Conservation (phyloP, 1,140 invertebrate species). For the Sitobion miscanthi region DNA sequence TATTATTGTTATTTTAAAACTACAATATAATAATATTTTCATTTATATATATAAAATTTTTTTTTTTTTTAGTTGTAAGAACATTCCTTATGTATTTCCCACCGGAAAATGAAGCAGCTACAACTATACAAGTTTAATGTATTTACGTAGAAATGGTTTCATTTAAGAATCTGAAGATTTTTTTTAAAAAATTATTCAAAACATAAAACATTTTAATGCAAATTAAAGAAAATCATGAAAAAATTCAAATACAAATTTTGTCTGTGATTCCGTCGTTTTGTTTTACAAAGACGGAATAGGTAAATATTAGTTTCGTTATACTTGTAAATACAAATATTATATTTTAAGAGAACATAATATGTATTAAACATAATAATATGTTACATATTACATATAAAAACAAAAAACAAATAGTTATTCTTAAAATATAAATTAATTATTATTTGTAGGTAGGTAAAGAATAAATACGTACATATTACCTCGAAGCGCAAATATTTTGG, state of each 20-base stretch:
- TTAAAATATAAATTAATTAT: background rate
- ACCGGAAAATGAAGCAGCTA: background rate
- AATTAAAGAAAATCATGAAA: background rate
- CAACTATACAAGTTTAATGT: background rate
- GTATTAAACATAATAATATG: no score
- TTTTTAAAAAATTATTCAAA: no score
- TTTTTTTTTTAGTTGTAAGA: background rate
- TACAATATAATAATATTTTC: background rate
- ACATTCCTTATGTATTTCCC: background rate
- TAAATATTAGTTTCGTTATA: background rate
- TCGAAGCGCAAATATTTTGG: background rate
- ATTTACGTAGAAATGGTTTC: background rate
- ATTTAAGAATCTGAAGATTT: background rate
- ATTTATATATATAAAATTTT: background rate
- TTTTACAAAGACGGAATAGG: no score
- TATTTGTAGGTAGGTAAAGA: background rate
- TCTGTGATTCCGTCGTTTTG: no score
- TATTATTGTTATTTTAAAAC: background rate
- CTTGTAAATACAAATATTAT: background rate
- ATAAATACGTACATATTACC: background rate
- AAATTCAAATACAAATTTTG: background rate
- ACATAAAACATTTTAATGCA: background rate
- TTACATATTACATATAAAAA: background rate
- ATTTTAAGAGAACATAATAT: no score
- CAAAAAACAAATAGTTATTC: background rate